These are phyloP conservation scores for Parauchenoglanis ngamensis DNA, from an alignment of 2,797 vertebrate genomes.

Conservation along the genomic window DNA sequence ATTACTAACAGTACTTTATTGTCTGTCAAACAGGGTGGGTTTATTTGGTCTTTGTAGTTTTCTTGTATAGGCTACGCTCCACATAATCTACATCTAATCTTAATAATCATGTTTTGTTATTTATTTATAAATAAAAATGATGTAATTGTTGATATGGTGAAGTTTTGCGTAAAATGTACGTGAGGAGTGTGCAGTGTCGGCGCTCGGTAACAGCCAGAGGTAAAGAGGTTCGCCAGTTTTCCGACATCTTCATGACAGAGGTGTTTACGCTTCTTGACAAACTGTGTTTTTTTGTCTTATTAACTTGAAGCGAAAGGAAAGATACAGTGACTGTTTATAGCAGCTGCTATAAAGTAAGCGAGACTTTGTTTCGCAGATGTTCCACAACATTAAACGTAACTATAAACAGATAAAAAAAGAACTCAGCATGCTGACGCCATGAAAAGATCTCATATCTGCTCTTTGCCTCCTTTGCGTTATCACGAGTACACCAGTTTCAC, in stretches of 20 bases:
- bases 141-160: background rate
- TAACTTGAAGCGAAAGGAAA: too few species aligned
- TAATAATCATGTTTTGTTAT: background rate
- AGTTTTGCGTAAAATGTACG: background rate
- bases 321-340: background rate
- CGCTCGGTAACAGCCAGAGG: background rate
- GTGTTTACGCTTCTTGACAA: too few species aligned
- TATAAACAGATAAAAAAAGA: background rate
- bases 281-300: too few species aligned
- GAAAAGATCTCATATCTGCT: background rate
- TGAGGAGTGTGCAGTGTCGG: background rate
- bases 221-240: background rate
- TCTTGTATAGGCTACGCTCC: background rate
- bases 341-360: background rate
- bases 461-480: background rate
- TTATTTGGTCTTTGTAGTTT: background rate
- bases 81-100: background rate
- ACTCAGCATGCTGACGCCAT: background rate
- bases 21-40: background rate
- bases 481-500: conserved; percentile 8
- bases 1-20: background rate
- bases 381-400: background rate
- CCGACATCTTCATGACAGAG: too few species aligned
- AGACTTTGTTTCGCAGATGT: background rate
- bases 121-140: too few species aligned